A percentile compares a stretch with the other conserved stretches of the same genome.
Evolutionary conservation across 2,113 vertebrate genomes (phyloP).

Genomic region (Amblyornis subalaris): DNA sequence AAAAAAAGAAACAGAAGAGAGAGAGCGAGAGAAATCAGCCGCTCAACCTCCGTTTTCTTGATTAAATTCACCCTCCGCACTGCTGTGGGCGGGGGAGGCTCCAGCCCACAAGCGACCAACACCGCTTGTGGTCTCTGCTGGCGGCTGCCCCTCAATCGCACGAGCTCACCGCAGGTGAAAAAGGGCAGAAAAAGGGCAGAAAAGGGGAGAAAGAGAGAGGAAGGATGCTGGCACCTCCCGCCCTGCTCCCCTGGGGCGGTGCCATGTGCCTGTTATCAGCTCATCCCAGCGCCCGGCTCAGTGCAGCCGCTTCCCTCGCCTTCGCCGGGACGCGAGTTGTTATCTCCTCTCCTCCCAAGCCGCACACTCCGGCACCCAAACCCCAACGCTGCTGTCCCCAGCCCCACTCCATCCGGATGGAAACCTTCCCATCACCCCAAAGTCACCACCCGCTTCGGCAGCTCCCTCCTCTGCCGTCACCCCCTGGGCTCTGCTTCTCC

Average conservation of each 20-base stretch:
- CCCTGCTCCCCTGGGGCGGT: neutral
- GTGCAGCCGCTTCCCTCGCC: neutral
- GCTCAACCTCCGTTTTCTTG: neutral
- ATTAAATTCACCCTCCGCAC: neutral
- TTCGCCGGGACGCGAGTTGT: neutral
- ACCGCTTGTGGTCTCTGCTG: neutral
- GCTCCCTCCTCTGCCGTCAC: neutral
- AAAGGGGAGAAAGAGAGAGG: neutral
- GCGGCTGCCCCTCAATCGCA: neutral
- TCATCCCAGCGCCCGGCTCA: neutral
- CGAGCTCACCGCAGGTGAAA: neutral
- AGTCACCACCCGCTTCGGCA: accelerated
- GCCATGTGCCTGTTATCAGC: neutral
- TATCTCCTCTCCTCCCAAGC: neutral
- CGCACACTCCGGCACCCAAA: neutral
- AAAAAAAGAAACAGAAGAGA: neutral
- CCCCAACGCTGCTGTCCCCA: accelerated
- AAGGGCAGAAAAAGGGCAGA: neutral
- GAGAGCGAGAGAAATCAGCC: neutral
- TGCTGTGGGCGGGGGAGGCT: neutral
- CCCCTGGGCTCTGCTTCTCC: neutral
- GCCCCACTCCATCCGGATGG: accelerated
- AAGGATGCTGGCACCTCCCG: neutral
- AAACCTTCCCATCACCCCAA: neutral
- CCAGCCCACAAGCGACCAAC: neutral